These are phyloP conservation scores for Oxygymnocypris stewartii DNA, from an alignment of 2,113 vertebrate genomes.

Conservation along the genomic window DNA sequence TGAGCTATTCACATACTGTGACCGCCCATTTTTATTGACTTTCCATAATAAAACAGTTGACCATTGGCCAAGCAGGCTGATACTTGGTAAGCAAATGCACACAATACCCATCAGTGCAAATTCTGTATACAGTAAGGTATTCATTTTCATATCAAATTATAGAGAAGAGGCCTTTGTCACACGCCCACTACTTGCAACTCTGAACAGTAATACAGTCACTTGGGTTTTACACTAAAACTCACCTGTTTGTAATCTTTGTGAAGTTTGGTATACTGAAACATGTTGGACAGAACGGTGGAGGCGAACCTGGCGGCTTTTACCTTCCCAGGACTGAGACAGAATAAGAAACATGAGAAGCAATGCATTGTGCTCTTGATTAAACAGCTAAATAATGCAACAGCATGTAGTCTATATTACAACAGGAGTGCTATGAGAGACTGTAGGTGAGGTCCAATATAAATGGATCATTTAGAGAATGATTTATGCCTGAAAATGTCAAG, in stretches of 20 bases:
- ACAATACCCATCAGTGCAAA: constrained; percentile 1
- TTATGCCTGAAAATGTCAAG: not conserved
- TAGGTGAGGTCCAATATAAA: not conserved
- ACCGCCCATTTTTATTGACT: not conserved
- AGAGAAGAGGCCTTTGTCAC: not conserved
- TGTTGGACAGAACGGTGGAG: constrained; percentile 90
- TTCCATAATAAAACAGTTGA: not conserved
- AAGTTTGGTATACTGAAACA: constrained; percentile 95
- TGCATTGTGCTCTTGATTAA: constrained; percentile 42
- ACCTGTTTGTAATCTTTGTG: constrained; percentile 94
- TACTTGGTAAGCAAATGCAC: not conserved
- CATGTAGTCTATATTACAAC: constrained; percentile 19
- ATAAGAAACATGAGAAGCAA: constrained; percentile 54
- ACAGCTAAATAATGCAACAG: constrained; percentile 53
- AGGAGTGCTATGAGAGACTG: not conserved
- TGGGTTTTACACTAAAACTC: constrained; percentile 43
- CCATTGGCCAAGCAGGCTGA: constrained; percentile 13
- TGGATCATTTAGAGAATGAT: not conserved
- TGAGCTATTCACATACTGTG: not conserved
- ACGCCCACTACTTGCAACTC: not conserved
- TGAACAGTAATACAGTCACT: constrained; percentile 1
- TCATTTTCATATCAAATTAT: not conserved
- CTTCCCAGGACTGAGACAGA: constrained; percentile 76
- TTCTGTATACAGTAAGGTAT: not conserved
- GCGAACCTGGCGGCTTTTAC: constrained; percentile 88